Evolutionary conservation across 1,140 invertebrate species (phyloP).

Genomic region (Drosophila rhopaloa): DNA sequence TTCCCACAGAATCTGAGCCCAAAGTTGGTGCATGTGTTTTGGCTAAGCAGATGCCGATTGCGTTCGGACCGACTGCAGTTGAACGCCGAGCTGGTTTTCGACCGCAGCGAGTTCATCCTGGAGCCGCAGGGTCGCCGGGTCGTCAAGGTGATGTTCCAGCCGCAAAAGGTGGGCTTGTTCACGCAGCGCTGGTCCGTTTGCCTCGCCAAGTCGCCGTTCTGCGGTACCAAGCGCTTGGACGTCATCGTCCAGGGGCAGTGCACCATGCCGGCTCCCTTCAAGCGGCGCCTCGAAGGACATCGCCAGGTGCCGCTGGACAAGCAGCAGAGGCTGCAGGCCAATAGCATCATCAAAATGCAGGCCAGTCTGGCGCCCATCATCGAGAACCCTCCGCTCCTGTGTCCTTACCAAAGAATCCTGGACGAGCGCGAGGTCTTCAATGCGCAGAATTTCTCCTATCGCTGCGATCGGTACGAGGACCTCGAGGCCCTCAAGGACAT

Average conservation of each 20-base stretch:
- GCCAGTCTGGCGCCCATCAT: slow-evolving; percentile 51
- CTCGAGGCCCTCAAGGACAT: slow-evolving; percentile 63
- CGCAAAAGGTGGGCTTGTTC: slow-evolving; percentile 40
- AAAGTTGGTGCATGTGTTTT: slow-evolving; percentile 17
- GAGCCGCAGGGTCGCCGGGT: slow-evolving; percentile 25
- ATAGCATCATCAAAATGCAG: slow-evolving; percentile 30
- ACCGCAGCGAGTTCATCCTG: slow-evolving; percentile 35
- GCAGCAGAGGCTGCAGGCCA: slow-evolving; percentile 20
- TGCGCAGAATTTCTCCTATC: slow-evolving; percentile 51
- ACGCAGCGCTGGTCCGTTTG: slow-evolving; percentile 46
- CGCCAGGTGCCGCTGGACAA: slow-evolving; percentile 33
- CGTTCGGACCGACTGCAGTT: slow-evolving; percentile 14
- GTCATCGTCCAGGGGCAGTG: slow-evolving; percentile 51
- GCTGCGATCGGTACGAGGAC: slow-evolving; percentile 63
- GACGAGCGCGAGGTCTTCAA: slow-evolving; percentile 70
- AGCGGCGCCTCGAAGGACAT: slow-evolving; percentile 29
- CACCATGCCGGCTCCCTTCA: slow-evolving; percentile 26
- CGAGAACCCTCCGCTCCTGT: slow-evolving; percentile 17
- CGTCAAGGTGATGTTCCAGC: slow-evolving; percentile 55
- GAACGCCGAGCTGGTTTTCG: slow-evolving; percentile 50
- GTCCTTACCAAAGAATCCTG: slow-evolving; percentile 63
- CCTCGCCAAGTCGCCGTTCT: slow-evolving; percentile 41
- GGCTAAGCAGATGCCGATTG: slow-evolving; percentile 26
- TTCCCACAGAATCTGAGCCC: slow-evolving; percentile 43
- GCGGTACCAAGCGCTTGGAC: slow-evolving; percentile 35